Evolutionary conservation across 2,888 invertebrate species (phyloP).

Genomic region (Nasonovia ribisnigri): DNA sequence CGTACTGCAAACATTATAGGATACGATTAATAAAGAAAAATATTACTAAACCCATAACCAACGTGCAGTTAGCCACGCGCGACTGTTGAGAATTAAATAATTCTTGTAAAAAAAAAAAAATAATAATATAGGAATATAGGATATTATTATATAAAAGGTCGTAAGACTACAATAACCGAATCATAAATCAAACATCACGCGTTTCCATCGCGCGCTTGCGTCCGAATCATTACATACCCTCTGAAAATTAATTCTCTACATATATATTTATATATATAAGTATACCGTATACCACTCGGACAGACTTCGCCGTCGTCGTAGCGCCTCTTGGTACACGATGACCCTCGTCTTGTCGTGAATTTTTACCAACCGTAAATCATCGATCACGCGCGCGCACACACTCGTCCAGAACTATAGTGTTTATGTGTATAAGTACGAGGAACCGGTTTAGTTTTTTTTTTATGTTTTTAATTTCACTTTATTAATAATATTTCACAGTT

Average conservation of each 20-base stretch:
- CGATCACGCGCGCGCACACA: neutral
- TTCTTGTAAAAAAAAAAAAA: neutral
- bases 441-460: conserved; percentile 22
- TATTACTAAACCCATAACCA: neutral
- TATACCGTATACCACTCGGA: neutral
- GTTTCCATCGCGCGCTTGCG: neutral
- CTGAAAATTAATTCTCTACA: conserved; percentile 41
- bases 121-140: neutral
- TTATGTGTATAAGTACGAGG: neutral
- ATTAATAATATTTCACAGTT: conserved; percentile 43
- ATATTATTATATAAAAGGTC: conserved; percentile 14
- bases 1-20: neutral
- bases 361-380: conserved; percentile 58
- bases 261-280: neutral
- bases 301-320: neutral
- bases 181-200: conserved; percentile 38
- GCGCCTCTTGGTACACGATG: neutral
- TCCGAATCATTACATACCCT: conserved; percentile 21
- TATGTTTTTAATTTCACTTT: conserved; percentile 14
- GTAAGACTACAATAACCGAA: conserved; percentile 12
- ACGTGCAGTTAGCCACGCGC: neutral
- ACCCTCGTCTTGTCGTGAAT: conserved; percentile 15
- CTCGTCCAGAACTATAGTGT: neutral
- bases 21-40: neutral
- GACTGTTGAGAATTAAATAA: conserved; percentile 25